phyloP scores from a whole-genome alignment of 2,888 invertebrate genomes.

The Caradrina clavipalpis region DNA sequence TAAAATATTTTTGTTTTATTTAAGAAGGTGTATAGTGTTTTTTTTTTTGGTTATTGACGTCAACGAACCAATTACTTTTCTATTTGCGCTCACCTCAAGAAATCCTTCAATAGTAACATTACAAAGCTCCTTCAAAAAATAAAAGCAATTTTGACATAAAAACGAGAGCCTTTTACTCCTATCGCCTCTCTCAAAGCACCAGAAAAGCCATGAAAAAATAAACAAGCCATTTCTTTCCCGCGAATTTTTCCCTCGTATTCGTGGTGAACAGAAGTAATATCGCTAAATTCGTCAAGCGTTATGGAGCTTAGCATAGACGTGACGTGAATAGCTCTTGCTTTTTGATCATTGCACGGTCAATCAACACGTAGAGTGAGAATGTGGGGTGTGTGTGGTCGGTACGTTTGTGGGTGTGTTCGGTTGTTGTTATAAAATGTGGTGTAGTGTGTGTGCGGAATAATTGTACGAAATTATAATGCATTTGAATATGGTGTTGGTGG shows the following conservation, averaged over 20 bases:
- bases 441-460: conserved; percentile 26
- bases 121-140: conserved; percentile 17
- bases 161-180: conserved; percentile 27
- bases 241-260: conserved; percentile 36
- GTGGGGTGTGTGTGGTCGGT: conserved; percentile 1
- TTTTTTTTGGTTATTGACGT: too few species aligned
- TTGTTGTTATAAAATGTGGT: conserved; percentile 5
- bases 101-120: background rate
- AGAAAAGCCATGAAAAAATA: conserved; percentile 53
- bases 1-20: too few species aligned
- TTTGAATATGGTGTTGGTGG: too few species aligned
- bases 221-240: conserved; percentile 40
- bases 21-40: too few species aligned
- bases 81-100: background rate
- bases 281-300: conserved; percentile 66
- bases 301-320: conserved; percentile 61
- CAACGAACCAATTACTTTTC: too few species aligned
- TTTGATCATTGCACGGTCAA: conserved; percentile 66
- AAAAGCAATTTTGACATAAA: conserved; percentile 36
- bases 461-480: conserved; percentile 10
- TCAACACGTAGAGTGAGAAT: conserved; percentile 58
- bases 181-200: conserved; percentile 29
- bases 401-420: conserved; percentile 8
- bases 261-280: conserved; percentile 51
- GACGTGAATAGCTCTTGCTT: conserved; percentile 58